phyloP scores from a whole-genome alignment of 2,113 vertebrate genomes.

The Rhynchopsitta pachyrhyncha region DNA sequence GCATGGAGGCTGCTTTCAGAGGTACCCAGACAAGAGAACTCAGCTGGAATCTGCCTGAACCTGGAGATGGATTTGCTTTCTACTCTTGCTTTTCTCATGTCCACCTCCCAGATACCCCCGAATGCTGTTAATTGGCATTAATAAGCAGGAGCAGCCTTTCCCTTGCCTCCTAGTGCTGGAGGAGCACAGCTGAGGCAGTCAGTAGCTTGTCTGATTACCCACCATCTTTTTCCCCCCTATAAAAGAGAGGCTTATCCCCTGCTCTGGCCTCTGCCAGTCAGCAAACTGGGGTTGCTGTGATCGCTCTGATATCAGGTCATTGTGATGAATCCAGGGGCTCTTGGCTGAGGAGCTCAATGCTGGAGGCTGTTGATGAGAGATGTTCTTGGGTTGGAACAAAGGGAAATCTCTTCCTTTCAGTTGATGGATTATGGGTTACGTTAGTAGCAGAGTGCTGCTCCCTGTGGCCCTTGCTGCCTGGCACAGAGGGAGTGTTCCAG shows the following conservation, averaged over 20 bases:
- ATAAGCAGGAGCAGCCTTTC: neutral
- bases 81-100: neutral
- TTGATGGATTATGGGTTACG: neutral
- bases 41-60: neutral
- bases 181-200: neutral
- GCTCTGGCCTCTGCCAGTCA: neutral
- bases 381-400: neutral
- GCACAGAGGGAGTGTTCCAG: fast-evolving
- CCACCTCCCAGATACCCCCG: neutral
- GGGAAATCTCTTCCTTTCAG: neutral
- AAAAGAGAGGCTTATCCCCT: neutral
- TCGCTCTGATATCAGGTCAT: neutral
- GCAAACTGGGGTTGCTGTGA: neutral
- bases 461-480: neutral
- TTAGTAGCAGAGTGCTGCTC: neutral
- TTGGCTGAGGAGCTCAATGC: neutral
- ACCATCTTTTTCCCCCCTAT: neutral
- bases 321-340: fast-evolving
- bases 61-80: neutral
- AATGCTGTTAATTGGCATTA: no score
- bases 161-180: neutral
- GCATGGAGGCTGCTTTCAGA: fast-evolving
- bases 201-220: neutral
- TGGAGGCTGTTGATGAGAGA: neutral
- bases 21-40: neutral